Evolutionary conservation across 2,797 vertebrate species (phyloP).

Genomic region (Galago senegalensis): DNA sequence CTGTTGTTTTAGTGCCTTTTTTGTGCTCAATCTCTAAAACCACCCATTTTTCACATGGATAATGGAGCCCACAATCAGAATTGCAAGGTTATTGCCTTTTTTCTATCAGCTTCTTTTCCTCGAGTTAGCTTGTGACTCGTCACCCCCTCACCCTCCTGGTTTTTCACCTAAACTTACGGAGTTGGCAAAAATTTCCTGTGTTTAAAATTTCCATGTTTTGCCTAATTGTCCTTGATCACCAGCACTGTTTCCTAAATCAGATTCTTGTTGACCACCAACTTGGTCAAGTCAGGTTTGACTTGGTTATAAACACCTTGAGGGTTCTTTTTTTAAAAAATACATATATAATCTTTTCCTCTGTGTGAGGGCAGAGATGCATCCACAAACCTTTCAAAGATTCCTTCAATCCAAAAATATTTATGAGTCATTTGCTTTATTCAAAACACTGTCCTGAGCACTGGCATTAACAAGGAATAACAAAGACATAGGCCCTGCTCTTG

Average conservation of each 20-base stretch:
- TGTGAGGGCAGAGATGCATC: not conserved
- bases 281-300: constrained; percentile 3
- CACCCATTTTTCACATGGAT: not conserved
- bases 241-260: not conserved
- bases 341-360: not conserved
- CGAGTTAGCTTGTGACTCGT: not conserved
- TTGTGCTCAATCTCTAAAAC: not conserved
- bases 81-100: not conserved
- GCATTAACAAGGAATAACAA: not conserved
- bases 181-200: not conserved
- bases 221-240: not conserved
- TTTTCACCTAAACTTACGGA: not conserved
- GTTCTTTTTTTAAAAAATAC: not conserved
- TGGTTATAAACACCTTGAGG: not conserved
- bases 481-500: not conserved
- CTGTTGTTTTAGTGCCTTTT: not conserved
- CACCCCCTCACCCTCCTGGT: not conserved
- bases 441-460: not conserved
- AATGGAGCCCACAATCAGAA: not conserved
- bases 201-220: not conserved
- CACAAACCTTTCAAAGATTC: not conserved
- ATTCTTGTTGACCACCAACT: not conserved
- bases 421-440: not conserved
- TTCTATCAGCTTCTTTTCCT: not conserved
- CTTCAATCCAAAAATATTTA: constrained; percentile 35